Evolutionary conservation across 2,797 vertebrate species (phyloP).

Genomic region (Enteromius afrohamiltoni): DNA sequence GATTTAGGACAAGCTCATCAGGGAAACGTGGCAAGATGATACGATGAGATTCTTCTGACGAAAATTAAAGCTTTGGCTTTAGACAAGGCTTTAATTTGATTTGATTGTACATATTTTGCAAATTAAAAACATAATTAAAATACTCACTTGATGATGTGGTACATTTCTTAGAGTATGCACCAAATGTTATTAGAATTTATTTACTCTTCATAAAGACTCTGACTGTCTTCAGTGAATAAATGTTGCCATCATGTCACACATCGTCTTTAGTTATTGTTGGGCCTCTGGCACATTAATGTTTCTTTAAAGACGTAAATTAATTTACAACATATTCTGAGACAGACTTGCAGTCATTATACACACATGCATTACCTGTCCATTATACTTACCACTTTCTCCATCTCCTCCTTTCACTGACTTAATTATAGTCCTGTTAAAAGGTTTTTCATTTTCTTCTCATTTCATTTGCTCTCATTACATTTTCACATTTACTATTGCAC

Average conservation of each 20-base stretch:
- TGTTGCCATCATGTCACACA: not conserved
- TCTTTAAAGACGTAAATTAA: conserved; percentile 23
- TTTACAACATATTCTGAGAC: conserved; percentile 10
- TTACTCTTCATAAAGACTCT: not conserved
- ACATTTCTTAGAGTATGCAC: not conserved
- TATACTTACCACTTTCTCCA: conserved; percentile 20
- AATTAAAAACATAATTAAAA: conserved; percentile 4
- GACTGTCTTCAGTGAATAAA: not conserved
- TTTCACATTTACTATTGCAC: conserved; percentile 5
- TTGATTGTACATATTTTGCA: not conserved
- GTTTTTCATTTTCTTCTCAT: conserved; percentile 17
- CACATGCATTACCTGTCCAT: conserved; percentile 40
- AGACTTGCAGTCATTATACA: conserved; percentile 25
- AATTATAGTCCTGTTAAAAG: conserved; percentile 35
- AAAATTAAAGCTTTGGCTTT: conserved; percentile 24
- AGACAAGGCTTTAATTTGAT: conserved; percentile 7
- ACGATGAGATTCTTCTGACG: not conserved
- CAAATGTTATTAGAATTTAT: not conserved
- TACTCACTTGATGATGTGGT: not conserved
- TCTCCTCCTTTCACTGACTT: conserved; percentile 33
- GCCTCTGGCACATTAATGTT: conserved; percentile 12
- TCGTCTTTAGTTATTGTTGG: not conserved
- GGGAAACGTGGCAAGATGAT: conserved; percentile 34
- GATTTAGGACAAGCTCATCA: conserved; percentile 44
- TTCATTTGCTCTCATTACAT: conserved; percentile 1